Conservation (phyloP, 2,888 invertebrate genomes). For the Cephus runcator region DNA sequence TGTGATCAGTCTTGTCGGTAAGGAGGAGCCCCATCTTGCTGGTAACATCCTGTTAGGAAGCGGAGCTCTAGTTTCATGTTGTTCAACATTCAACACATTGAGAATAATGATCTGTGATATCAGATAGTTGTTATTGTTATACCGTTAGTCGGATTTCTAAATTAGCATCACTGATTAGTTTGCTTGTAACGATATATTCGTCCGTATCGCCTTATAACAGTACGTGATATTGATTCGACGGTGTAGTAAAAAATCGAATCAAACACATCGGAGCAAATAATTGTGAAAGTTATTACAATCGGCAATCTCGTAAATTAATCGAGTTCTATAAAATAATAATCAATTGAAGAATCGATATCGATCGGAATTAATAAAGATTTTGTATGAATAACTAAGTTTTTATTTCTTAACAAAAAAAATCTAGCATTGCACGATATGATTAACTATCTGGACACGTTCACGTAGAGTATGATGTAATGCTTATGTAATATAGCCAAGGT, state of each 20-base stretch:
- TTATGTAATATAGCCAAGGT: no score
- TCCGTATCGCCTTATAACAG: background rate
- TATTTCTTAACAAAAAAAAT: background rate
- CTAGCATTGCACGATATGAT: background rate
- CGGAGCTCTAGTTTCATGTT: background rate
- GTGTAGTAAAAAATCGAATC: background rate
- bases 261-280: background rate
- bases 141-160: background rate
- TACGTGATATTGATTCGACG: background rate
- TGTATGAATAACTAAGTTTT: background rate
- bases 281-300: background rate
- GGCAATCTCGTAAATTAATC: background rate
- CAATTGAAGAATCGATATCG: background rate
- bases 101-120: background rate
- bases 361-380: background rate
- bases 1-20: background rate
- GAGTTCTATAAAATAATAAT: background rate
- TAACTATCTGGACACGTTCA: background rate
- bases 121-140: background rate
- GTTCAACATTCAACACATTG: background rate
- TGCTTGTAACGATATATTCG: background rate
- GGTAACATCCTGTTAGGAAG: background rate
- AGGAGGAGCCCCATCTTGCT: background rate
- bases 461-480: no score
- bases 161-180: background rate